Evolutionary conservation across 2,888 invertebrate species (phyloP).

Genomic region (Cryptophagus acutangulus): DNA sequence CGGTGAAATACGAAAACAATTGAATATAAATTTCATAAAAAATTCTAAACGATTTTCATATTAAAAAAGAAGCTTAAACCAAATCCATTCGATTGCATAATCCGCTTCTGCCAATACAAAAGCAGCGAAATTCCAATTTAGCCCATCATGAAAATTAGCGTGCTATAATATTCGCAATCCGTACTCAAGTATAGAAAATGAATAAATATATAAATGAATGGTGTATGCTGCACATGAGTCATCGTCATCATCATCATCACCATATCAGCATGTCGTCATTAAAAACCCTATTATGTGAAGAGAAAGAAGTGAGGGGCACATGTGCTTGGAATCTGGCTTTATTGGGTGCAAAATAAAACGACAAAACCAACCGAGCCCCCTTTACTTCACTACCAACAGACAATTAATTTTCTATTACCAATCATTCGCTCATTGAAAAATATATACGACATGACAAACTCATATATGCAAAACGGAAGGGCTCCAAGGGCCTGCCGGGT

Average conservation of each 20-base stretch:
- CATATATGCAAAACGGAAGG: neutral
- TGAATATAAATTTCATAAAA: too few relatives aligned
- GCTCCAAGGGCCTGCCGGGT: neutral
- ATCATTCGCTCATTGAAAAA: too few relatives aligned
- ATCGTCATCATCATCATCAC: neutral
- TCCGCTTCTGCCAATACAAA: too few relatives aligned
- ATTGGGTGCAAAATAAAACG: constrained; percentile 28
- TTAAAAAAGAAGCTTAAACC: too few relatives aligned
- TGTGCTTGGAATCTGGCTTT: constrained; percentile 24
- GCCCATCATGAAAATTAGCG: too few relatives aligned
- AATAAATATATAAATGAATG: neutral
- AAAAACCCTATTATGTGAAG: constrained; percentile 4
- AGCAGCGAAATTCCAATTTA: neutral
- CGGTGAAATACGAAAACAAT: too few relatives aligned
- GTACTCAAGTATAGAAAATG: too few relatives aligned
- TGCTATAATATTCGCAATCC: too few relatives aligned
- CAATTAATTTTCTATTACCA: constrained; percentile 5
- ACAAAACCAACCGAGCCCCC: constrained; percentile 12
- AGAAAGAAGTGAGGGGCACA: too few relatives aligned
- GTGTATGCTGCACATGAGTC: constrained; percentile 1
- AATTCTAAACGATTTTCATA: too few relatives aligned
- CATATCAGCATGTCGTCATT: too few relatives aligned
- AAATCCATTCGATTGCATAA: too few relatives aligned
- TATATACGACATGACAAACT: neutral
- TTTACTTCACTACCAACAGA: neutral